phyloP scores from a whole-genome alignment of 1,140 invertebrate genomes.

The Zaprionus gabonicus region DNA sequence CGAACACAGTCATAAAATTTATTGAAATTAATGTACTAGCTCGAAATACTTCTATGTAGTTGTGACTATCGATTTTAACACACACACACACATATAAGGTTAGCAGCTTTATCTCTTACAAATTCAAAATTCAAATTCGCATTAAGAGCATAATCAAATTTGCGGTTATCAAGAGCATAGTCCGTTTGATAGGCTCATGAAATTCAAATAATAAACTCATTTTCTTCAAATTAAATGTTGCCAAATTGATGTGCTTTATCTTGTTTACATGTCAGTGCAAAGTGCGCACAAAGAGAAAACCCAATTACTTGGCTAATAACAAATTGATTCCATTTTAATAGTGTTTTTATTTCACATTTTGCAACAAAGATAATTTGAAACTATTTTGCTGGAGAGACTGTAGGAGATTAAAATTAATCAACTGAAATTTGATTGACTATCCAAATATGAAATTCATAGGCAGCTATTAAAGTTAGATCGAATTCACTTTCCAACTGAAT shows the following conservation, averaged over 20 bases:
- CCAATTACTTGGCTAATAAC: conserved; percentile 4
- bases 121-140: conserved; percentile 21
- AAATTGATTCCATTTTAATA: conserved; percentile 1
- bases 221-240: conserved; percentile 15
- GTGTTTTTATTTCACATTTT: background rate
- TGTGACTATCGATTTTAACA: conserved; percentile 17
- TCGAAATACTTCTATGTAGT: conserved; percentile 1
- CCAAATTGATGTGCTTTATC: conserved; percentile 1
- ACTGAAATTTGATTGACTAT: background rate
- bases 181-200: background rate
- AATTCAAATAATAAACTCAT: conserved; percentile 3
- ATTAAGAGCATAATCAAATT: conserved; percentile 26
- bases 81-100: background rate
- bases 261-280: background rate
- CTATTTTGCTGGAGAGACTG: background rate
- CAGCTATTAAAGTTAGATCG: too few species aligned
- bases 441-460: background rate
- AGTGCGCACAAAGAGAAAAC: conserved; percentile 5
- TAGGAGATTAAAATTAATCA: background rate
- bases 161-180: conserved; percentile 13
- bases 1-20: conserved; percentile 15
- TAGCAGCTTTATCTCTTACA: conserved; percentile 2
- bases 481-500: too few species aligned
- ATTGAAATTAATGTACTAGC: conserved; percentile 39
- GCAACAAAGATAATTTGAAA: background rate